These are phyloP conservation scores for Manis javanica DNA, from an alignment of 2,797 vertebrate genomes.

Conservation along the genomic window DNA sequence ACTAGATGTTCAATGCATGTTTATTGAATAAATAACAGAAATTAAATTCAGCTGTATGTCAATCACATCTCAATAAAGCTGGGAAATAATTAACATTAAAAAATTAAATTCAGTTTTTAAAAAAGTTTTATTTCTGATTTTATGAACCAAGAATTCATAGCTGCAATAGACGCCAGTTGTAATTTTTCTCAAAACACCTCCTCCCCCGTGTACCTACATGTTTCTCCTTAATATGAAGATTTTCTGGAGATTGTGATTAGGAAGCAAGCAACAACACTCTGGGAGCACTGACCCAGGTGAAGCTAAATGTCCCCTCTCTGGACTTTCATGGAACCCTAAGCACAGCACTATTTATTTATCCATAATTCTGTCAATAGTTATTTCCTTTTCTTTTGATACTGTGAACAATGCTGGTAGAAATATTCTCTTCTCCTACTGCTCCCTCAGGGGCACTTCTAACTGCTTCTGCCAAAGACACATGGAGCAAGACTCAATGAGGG, in stretches of 20 bases:
- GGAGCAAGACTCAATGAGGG: neutral
- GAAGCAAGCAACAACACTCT: neutral
- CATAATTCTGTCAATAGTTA: neutral
- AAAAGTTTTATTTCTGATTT: constrained; percentile 13
- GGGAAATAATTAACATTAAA: neutral
- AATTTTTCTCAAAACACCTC: neutral
- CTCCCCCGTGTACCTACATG: neutral
- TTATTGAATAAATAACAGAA: neutral
- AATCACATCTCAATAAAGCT: neutral
- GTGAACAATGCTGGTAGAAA: neutral
- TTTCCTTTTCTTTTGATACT: neutral
- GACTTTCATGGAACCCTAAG: neutral
- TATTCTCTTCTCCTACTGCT: neutral
- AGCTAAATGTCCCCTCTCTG: neutral
- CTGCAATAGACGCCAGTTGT: neutral
- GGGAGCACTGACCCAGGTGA: neutral
- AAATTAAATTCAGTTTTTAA: neutral
- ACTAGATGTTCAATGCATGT: neutral
- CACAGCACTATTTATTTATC: neutral
- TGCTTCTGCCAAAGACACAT: neutral
- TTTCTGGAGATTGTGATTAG: neutral
- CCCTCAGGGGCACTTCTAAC: neutral
- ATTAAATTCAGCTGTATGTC: neutral
- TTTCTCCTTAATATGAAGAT: neutral
- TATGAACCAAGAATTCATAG: neutral